Evolutionary conservation across 2,797 vertebrate species (phyloP).

Genomic region (Phataginus tricuspis): DNA sequence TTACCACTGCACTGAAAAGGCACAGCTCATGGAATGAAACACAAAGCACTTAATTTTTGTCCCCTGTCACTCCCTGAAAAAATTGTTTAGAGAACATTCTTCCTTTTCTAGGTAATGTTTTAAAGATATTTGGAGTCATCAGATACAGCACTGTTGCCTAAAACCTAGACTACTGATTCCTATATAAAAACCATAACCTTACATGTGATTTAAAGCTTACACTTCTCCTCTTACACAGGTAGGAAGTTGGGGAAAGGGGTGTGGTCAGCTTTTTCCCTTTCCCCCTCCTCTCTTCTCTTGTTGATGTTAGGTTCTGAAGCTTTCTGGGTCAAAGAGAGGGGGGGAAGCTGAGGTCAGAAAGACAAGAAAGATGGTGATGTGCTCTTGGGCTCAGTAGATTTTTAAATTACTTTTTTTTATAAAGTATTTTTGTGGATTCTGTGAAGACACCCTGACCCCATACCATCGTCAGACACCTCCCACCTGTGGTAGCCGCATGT

Average conservation of each 20-base stretch:
- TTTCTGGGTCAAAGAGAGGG: not conserved
- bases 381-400: not conserved
- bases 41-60: not conserved
- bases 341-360: not conserved
- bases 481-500: not conserved
- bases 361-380: not conserved
- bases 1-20: not conserved
- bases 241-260: not conserved
- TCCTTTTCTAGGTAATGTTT: not conserved
- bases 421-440: not conserved
- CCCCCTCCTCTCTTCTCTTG: not conserved
- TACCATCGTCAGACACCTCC: too few relatives aligned
- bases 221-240: not conserved
- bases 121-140: not conserved
- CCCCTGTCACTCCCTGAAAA: not conserved
- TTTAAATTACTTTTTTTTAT: not conserved
- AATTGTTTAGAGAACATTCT: not conserved
- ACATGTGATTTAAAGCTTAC: not conserved
- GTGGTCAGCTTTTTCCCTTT: not conserved
- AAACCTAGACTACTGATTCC: not conserved
- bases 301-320: not conserved
- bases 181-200: not conserved
- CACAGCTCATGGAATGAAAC: not conserved
- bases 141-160: not conserved
- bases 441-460: not conserved